Percentiles rank a stretch among this genome's conserved stretches.
phyloP scores from a whole-genome alignment of 2,888 invertebrate genomes.

The Nasonia oneida region DNA sequence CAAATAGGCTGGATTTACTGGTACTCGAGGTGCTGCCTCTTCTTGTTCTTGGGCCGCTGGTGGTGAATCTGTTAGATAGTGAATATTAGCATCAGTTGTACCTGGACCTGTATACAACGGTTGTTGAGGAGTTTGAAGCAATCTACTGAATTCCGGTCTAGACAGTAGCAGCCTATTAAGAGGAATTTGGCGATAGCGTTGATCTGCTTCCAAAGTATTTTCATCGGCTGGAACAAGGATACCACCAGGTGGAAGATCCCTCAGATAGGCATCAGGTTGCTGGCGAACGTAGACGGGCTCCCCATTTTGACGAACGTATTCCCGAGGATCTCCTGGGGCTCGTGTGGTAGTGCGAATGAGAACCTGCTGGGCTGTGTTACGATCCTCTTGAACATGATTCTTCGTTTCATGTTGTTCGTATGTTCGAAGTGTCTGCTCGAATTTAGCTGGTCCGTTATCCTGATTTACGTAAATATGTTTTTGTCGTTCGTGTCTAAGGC shows the following conservation, averaged over 20 bases:
- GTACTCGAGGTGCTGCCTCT: slow-evolving; percentile 64
- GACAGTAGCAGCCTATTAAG: slow-evolving; percentile 60
- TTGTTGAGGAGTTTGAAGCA: slow-evolving; percentile 68
- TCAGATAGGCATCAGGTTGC: slow-evolving; percentile 70
- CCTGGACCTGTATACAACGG: slow-evolving; percentile 68
- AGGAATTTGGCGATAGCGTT: slow-evolving; percentile 69
- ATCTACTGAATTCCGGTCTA: slow-evolving; percentile 61
- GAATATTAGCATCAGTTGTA: slow-evolving; percentile 72
- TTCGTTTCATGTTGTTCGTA: slow-evolving; percentile 72
- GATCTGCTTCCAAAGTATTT: slow-evolving; percentile 69
- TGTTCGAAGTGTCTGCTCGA: slow-evolving; percentile 67
- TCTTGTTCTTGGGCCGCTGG: slow-evolving; percentile 70
- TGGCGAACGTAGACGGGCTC: slow-evolving; percentile 74
- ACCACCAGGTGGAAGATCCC: slow-evolving; percentile 70
- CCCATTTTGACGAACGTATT: slow-evolving; percentile 70
- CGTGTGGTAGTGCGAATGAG: slow-evolving; percentile 68
- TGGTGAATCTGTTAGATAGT: slow-evolving; percentile 74
- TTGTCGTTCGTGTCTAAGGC: slow-evolving; percentile 70
- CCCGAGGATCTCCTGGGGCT: slow-evolving; percentile 65
- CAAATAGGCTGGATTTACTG: slow-evolving; percentile 67
- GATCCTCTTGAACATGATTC: slow-evolving; percentile 68
- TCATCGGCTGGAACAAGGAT: slow-evolving; percentile 68
- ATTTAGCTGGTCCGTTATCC: slow-evolving; percentile 73
- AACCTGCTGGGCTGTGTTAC: slow-evolving; percentile 70
- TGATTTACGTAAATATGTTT: slow-evolving; percentile 69